phyloP scores from a whole-genome alignment of 2,888 invertebrate species.

The Plutella xylostella region DNA sequence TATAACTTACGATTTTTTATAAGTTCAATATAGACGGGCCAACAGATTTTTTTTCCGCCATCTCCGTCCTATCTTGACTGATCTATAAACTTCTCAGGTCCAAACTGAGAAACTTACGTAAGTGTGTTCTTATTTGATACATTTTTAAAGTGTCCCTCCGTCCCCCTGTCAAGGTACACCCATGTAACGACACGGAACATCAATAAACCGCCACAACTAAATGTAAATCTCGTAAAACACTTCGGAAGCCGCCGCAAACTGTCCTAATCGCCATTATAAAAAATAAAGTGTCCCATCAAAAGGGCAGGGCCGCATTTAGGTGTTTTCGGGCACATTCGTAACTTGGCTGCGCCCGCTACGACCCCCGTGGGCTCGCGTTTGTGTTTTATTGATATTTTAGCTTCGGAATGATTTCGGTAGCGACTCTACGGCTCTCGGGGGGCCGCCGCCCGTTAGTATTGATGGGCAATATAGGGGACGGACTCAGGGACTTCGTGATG shows the following conservation, averaged over 20 bases:
- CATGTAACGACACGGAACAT: slow-evolving; percentile 48
- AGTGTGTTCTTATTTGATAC: no score
- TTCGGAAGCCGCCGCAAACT: slow-evolving; percentile 34
- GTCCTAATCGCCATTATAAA: slow-evolving; percentile 40
- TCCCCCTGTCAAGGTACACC: slow-evolving; percentile 21
- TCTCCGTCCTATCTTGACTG: no score
- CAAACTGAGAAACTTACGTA: no score
- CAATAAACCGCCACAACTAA: slow-evolving; percentile 51
- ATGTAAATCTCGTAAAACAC: slow-evolving; percentile 48
- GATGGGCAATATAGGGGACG: slow-evolving; percentile 38
- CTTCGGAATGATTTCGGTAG: slow-evolving; percentile 60
- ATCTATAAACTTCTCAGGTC: no score
- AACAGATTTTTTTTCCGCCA: no score
- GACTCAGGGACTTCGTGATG: no score
- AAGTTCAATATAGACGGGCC: no score
- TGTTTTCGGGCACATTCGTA: slow-evolving; percentile 52
- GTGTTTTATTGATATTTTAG: slow-evolving; percentile 69
- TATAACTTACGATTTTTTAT: no score
- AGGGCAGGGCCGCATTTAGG: slow-evolving; percentile 42
- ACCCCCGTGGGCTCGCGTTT: slow-evolving; percentile 40
- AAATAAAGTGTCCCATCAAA: slow-evolving; percentile 63
- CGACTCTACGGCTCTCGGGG: slow-evolving; percentile 53
- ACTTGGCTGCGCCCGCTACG: slow-evolving; percentile 42
- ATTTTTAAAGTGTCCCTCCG: no score
- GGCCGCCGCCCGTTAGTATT: slow-evolving; percentile 52